These are phyloP conservation scores for Danio jaintianensis DNA, from an alignment of 2,797 vertebrate genomes.

Conservation along the genomic window DNA sequence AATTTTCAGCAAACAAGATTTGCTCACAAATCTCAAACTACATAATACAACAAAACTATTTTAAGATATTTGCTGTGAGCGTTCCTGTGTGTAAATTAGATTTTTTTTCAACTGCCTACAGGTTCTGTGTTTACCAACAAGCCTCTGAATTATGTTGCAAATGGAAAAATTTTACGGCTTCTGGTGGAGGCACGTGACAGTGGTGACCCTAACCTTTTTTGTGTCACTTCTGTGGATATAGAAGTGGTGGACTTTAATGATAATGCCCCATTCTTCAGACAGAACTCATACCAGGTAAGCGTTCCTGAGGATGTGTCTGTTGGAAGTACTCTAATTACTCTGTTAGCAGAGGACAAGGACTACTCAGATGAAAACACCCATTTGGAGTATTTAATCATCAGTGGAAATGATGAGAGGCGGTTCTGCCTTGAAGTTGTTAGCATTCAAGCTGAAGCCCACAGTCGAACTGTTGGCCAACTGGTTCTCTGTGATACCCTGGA, in stretches of 20 bases:
- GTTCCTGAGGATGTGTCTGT: conserved; percentile 78
- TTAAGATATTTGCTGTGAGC: too few species aligned
- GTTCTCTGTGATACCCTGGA: conserved; percentile 83
- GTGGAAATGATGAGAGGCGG: conserved; percentile 80
- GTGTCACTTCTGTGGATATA: conserved; percentile 81
- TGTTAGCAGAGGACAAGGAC: conserved; percentile 84
- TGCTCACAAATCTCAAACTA: neutral
- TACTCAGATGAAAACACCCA: conserved; percentile 79
- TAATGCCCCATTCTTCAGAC: conserved; percentile 82
- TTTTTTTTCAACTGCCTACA: conserved; percentile 69
- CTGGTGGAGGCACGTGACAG: conserved; percentile 87
- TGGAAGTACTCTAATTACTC: conserved; percentile 80
- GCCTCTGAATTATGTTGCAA: conserved; percentile 72
- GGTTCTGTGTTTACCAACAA: conserved; percentile 85
- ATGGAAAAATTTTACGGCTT: conserved; percentile 76
- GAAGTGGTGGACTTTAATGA: conserved; percentile 83
- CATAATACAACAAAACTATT: neutral
- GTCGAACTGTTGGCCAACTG: conserved; percentile 77
- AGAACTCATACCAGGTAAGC: conserved; percentile 78
- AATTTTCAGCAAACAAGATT: conserved; percentile 61
- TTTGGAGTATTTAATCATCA: conserved; percentile 82
- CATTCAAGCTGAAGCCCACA: conserved; percentile 70
- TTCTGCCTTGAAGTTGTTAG: conserved; percentile 83
- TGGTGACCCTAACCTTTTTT: conserved; percentile 80
- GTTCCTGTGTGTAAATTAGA: neutral